A percentile compares a stretch with the other conserved stretches of the same genome.
These are phyloP conservation scores for Leptonema lineaticorne DNA, from an alignment of 1,140 invertebrate genomes.

Conservation along the genomic window DNA sequence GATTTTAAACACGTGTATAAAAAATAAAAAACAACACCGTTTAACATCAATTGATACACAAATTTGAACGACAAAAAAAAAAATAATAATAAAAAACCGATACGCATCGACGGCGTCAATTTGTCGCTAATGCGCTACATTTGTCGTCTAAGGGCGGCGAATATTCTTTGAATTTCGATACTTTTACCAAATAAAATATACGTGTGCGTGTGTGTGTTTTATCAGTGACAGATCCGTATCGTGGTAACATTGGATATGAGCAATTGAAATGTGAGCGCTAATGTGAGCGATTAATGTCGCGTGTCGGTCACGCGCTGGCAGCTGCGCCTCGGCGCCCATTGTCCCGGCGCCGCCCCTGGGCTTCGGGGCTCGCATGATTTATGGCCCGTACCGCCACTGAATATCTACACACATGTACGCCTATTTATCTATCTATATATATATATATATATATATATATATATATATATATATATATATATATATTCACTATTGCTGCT, in stretches of 20 bases:
- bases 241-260: not conserved
- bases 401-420: not conserved
- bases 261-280: conserved; percentile 27
- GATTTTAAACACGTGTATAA: no score
- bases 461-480: not conserved
- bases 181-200: no score
- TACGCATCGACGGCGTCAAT: no score
- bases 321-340: conserved; percentile 26
- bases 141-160: no score
- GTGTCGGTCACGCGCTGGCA: conserved; percentile 29
- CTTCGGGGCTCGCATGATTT: conserved; percentile 12
- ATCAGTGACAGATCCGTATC: conserved; percentile 6
- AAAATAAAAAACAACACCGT: no score
- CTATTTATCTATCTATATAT: not conserved
- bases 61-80: no score
- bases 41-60: no score
- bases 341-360: conserved; percentile 4
- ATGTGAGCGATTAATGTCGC: conserved; percentile 32
- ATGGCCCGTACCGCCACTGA: not conserved
- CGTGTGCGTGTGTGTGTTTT: no score
- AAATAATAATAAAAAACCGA: no score
- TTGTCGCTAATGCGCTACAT: no score
- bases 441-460: not conserved
- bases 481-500: not conserved
- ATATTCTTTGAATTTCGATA: no score